These are phyloP conservation scores for Megalurothrips usitatus DNA, from an alignment of 2,888 invertebrate species.

Conservation along the genomic window DNA sequence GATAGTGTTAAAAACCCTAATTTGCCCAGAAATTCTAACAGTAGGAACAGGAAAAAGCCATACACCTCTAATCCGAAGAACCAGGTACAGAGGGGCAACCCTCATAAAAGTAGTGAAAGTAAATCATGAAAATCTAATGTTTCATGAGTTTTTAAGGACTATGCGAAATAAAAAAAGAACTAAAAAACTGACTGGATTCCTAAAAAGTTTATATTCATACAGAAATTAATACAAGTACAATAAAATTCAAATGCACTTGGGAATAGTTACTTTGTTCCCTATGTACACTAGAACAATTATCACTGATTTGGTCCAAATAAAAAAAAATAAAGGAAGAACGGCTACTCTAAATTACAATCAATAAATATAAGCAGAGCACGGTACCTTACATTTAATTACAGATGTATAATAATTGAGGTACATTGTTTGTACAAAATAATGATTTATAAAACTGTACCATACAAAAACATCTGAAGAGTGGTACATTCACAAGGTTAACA, in stretches of 20 bases:
- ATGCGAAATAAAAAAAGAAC: too few relatives aligned
- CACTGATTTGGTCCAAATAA: slow-evolving; percentile 25
- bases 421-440: slow-evolving; percentile 15
- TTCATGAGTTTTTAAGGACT: too few relatives aligned
- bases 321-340: not conserved
- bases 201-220: slow-evolving; percentile 9
- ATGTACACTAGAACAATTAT: slow-evolving; percentile 19
- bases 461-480: not conserved
- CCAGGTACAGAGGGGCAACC: too few relatives aligned
- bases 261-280: not conserved
- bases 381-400: slow-evolving; percentile 3
- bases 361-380: slow-evolving; percentile 12
- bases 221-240: slow-evolving; percentile 8
- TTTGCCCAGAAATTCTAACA: not conserved
- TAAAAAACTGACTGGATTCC: not conserved
- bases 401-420: slow-evolving; percentile 4
- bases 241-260: slow-evolving; percentile 10
- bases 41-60: not conserved
- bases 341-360: not conserved
- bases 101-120: too few relatives aligned
- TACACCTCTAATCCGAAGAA: not conserved
- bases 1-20: not conserved
- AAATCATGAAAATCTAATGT: too few relatives aligned
- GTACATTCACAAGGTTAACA: slow-evolving; percentile 1
- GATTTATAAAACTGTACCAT: not conserved